Conservation (phyloP, 2,113 vertebrate genomes). For the Cephalopholis sonnerati region DNA sequence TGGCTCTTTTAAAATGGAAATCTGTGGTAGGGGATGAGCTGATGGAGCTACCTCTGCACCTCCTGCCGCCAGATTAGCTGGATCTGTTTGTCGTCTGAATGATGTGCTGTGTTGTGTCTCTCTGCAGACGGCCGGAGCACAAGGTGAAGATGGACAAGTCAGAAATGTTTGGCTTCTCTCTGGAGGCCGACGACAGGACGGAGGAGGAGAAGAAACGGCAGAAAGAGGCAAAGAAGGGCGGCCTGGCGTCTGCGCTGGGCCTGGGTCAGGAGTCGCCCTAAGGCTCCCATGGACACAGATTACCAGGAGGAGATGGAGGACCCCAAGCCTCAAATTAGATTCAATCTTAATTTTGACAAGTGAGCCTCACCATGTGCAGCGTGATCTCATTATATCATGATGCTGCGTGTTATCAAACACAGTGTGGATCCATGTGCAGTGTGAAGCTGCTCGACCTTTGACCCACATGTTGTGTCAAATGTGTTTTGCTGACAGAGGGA, state of each 20-base stretch:
- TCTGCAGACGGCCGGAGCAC: constrained; percentile 2
- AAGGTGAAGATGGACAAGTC: constrained; percentile 86
- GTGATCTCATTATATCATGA: background rate
- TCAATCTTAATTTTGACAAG: constrained; percentile 86
- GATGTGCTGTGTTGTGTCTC: constrained; percentile 3
- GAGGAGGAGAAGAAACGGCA: constrained; percentile 60
- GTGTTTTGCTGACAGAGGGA: constrained; percentile 48
- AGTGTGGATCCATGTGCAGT: background rate
- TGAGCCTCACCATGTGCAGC: constrained; percentile 66
- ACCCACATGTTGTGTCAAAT: background rate
- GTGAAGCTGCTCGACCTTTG: constrained; percentile 16
- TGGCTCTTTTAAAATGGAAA: background rate
- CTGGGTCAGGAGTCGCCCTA: constrained; percentile 77
- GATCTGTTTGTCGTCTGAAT: background rate
- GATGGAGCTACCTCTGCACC: background rate
- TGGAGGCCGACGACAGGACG: constrained; percentile 82
- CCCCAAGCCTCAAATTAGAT: constrained; percentile 79
- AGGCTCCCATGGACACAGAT: constrained; percentile 89
- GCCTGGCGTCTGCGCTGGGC: constrained; percentile 68
- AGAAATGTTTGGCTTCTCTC: constrained; percentile 71
- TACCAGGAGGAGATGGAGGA: constrained; percentile 86
- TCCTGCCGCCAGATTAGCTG: background rate
- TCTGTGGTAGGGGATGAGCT: background rate
- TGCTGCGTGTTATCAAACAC: constrained; percentile 32
- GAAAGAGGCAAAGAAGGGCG: constrained; percentile 55